Base-by-base conservation (phyloP, 2,888 invertebrate genomes). In the Drosophila putrida region DNA sequence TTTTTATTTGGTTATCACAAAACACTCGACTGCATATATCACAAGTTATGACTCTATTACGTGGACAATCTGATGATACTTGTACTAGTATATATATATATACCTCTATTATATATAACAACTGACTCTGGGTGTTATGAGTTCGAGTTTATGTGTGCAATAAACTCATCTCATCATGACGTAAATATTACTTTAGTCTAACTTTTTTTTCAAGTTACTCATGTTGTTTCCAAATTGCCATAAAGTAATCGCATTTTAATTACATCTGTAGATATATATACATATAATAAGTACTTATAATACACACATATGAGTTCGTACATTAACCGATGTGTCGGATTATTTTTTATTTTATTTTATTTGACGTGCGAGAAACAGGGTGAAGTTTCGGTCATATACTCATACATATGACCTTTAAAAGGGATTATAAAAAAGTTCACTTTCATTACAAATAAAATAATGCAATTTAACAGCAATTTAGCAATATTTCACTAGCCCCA, bases 101-200 rank as follows among this genome's bases (percentile, higher is more conserved):
- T 46, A 44, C 36, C 20, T 11, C n/a, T 36, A 10, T 6, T 20
- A 20, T 31, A 44, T 28, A 57, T 25, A 35, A 44, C 25, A 58
- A 31, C 31, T 15, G 69, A 50, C 35, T 54, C 39, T 51, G 25
- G 55, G 62, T 25, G 62, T 62, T 75, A 51, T 39, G 64, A 44
- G 51, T 55, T 57, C 2, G 49, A 70, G 65, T 74, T 74, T 78
- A 76, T 74, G 50, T 70, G 47, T 53, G 58, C 57, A 65, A 69
- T 76, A 70, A 70, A 62, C 28, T 55, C 44, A 31, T 35, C 50
- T 55, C 44, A 31, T 38, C 50, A 59, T 65, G 46, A 65, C 43
- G 64, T 43, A 64, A 27, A 65, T 38, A 43, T 65, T 57, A 44
- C 44, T 57, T 44, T 58, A 53, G 68, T 58, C 68, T 64, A 38